A percentile compares a stretch with the other conserved stretches of the same genome.
These are phyloP conservation scores for Tetramorium simillimum DNA, from an alignment of 1,140 invertebrate species.

Conservation along the genomic window DNA sequence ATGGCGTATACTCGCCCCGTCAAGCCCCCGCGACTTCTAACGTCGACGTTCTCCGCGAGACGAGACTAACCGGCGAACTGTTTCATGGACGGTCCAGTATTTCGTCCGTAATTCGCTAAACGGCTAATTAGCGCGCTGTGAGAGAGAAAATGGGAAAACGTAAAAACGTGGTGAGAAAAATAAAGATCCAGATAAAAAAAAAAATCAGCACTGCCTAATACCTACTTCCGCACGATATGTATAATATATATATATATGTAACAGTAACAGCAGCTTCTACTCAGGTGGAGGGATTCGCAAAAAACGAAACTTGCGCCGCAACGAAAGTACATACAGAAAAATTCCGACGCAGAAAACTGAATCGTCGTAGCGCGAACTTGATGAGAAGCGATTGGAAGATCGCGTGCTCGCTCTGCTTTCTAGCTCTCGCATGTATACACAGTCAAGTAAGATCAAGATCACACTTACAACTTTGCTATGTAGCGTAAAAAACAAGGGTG, in stretches of 20 bases:
- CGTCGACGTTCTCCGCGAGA: neutral
- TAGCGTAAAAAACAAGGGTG: constrained; percentile 68
- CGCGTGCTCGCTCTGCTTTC: constrained; percentile 60
- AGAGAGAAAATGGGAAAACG: constrained; percentile 55
- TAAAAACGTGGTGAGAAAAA: constrained; percentile 61
- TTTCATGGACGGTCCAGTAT: constrained; percentile 83
- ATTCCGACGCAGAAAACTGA: constrained; percentile 57
- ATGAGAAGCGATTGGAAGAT: constrained; percentile 59
- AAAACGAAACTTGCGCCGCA: constrained; percentile 61
- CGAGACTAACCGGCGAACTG: neutral
- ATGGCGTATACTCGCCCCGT: constrained; percentile 13
- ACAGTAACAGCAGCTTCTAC: constrained; percentile 71
- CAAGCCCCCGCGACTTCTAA: neutral
- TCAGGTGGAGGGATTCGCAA: constrained; percentile 56
- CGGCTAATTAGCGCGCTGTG: constrained; percentile 51
- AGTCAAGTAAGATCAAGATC: constrained; percentile 56
- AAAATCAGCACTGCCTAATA: constrained; percentile 68
- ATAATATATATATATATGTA: neutral
- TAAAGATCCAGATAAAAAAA: constrained; percentile 59
- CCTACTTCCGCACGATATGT: constrained; percentile 71
- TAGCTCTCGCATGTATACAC: constrained; percentile 51
- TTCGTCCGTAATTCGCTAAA: constrained; percentile 69
- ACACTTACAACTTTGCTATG: constrained; percentile 57
- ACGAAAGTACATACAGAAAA: constrained; percentile 55
- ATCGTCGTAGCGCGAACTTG: constrained; percentile 44